Evolutionary conservation across 2,797 vertebrate genomes (phyloP).

Genomic region (Scolopax bukidnonensis): DNA sequence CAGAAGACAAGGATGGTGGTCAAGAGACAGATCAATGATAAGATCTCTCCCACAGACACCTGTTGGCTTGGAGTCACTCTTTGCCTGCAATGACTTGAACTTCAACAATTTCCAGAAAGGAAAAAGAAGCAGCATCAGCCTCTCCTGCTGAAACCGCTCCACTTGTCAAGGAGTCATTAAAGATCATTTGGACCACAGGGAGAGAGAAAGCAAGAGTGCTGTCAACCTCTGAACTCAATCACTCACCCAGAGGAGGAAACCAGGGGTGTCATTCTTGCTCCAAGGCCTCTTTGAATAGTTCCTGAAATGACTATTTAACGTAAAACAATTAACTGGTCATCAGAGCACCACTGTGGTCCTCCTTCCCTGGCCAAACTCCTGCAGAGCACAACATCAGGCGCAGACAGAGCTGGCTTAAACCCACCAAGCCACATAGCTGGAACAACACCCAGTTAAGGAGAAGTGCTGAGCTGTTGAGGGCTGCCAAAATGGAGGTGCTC

Average conservation of each 20-base stretch:
- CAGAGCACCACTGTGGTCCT: neutral
- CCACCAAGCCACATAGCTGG: neutral
- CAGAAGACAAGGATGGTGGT: neutral
- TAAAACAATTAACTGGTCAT: neutral
- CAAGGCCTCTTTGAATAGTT: neutral
- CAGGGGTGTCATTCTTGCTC: neutral
- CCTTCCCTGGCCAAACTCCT: neutral
- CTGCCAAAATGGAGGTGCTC: neutral
- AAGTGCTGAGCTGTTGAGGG: neutral
- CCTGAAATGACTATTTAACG: neutral
- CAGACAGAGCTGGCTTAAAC: neutral
- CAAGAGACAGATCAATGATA: neutral
- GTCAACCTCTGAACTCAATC: neutral
- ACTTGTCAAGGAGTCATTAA: neutral
- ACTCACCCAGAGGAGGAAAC: neutral
- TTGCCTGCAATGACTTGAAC: neutral
- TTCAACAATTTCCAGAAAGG: neutral
- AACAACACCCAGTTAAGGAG: neutral
- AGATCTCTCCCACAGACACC: neutral
- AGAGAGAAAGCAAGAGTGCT: neutral
- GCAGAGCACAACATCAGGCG: neutral
- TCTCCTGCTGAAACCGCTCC: neutral
- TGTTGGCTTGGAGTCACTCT: neutral
- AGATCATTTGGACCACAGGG: neutral
- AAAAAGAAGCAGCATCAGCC: neutral